Base-by-base conservation (phyloP, 2,113 vertebrate genomes). In the Gasterosteus nipponicus region DNA sequence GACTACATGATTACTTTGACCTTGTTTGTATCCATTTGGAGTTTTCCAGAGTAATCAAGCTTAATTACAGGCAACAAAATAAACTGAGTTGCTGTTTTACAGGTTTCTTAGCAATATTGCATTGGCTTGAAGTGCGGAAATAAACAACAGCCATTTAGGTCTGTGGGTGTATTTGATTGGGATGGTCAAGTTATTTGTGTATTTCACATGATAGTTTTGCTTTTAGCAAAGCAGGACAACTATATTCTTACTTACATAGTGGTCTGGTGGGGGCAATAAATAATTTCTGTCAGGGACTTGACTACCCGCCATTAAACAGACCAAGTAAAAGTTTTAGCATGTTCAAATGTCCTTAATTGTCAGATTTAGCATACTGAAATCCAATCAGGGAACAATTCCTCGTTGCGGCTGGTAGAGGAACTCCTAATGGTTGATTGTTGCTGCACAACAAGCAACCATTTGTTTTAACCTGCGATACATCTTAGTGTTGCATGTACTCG, bases 1-100 rank as follows among this genome's bases (percentile, higher is more conserved):
- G 60, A 69, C 59, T 73, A 68, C 77, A 82, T 89, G 89, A 92
- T 91, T 92, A 80, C 86, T 73, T 33, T 88, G 88, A 91, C 92
- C 86, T 92, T 88, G 89, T 88, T 87, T 75, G 41, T 81, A 77
- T 84, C 83, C 65, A 76, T 87, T 82, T 56, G 42, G 77, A 75
- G 80, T 87, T 91, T 83, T 75, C 71, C 51, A 62, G 54, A 72
- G 75, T 91, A 88, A 90, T 89, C 76, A 81, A 68, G 63, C 75
- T 77, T 85, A 75, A 86, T 75, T 74, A 83, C 39, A 82, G 78
- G 46, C 29, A 73, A 81, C 68, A 74, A 49, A 85, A 70, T 65
- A 6, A 70, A 73, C 64, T 65, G 80, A 78, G 65, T 39, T 47
- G 44, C 41, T 78, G 59, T 68, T 89, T 72, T 54, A 75, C 72